A percentile compares a stretch with the other conserved stretches of the same genome.
Conservation (phyloP, 1,140 invertebrate genomes). For the Eulimnadia texana region DNA sequence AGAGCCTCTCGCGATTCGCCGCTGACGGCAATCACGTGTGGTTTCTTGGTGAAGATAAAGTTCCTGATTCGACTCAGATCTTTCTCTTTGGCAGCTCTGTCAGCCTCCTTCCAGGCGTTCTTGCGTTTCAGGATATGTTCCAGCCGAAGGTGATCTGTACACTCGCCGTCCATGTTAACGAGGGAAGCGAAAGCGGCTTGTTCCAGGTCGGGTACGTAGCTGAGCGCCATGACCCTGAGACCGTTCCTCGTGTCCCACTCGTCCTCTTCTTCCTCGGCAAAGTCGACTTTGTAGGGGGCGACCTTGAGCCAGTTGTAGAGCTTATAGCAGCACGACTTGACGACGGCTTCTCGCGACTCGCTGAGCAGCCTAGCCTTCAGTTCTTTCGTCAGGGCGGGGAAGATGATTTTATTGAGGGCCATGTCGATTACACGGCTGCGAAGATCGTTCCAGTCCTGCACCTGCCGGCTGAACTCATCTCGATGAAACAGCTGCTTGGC, state of each 20-base stretch:
- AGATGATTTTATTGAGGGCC: constrained; percentile 73
- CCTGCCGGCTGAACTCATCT: constrained; percentile 92
- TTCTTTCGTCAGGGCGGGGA: constrained; percentile 80
- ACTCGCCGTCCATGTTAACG: constrained; percentile 75
- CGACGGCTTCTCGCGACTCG: constrained; percentile 80
- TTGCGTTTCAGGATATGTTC: constrained; percentile 69
- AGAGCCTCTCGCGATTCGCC: constrained; percentile 78
- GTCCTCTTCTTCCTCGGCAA: constrained; percentile 74
- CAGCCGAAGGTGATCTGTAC: constrained; percentile 75
- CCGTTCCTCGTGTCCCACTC: constrained; percentile 78
- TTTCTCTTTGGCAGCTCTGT: constrained; percentile 57
- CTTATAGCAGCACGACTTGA: constrained; percentile 65
- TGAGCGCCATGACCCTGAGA: constrained; percentile 69
- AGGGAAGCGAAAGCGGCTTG: constrained; percentile 80
- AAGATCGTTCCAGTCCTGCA: constrained; percentile 90
- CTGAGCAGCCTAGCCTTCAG: constrained; percentile 57
- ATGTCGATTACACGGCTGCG: constrained; percentile 73
- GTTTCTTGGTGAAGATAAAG: constrained; percentile 80
- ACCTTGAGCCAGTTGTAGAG: constrained; percentile 84
- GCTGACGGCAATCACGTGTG: constrained; percentile 81
- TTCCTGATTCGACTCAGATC: constrained; percentile 66
- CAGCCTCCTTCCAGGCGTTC: constrained; percentile 53
- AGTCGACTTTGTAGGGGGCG: constrained; percentile 64
- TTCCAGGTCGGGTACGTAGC: constrained; percentile 71
- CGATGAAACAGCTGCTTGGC: constrained; percentile 63